Evolutionary conservation across 1,140 invertebrate species (phyloP).

Genomic region (Macrocentrus cingulum): DNA sequence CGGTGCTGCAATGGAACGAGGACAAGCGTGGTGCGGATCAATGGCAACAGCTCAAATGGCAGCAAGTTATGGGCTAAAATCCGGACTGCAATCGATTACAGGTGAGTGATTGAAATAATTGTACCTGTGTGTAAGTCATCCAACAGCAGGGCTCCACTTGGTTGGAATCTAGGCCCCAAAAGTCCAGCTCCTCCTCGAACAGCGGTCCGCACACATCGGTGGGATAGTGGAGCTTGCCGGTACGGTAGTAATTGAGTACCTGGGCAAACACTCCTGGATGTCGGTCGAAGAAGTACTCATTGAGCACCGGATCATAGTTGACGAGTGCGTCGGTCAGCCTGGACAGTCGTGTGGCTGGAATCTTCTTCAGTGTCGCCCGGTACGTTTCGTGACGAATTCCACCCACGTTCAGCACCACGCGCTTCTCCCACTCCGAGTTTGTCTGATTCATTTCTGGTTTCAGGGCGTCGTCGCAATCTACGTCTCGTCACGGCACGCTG

Average conservation of each 20-base stretch:
- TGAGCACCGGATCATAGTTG: slow-evolving; percentile 94
- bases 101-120: too few relatives aligned
- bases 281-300: slow-evolving; percentile 99
- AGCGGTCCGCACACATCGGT: slow-evolving; percentile 97
- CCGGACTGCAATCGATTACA: too few relatives aligned
- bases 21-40: too few relatives aligned
- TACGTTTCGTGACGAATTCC: slow-evolving; percentile 97
- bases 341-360: slow-evolving; percentile 88
- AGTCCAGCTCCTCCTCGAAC: slow-evolving; percentile 96
- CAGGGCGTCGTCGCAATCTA: not conserved
- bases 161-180: slow-evolving; percentile 94
- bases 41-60: too few relatives aligned
- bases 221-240: slow-evolving; percentile 97
- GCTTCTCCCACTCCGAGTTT: slow-evolving; percentile 64
- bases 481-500: slow-evolving; percentile 39
- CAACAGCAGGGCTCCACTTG: slow-evolving; percentile 98
- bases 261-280: slow-evolving; percentile 98
- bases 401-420: slow-evolving; percentile 97
- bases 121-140: slow-evolving; percentile 98
- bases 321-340: slow-evolving; percentile 86
- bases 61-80: too few relatives aligned
- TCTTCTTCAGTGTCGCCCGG: slow-evolving; percentile 90
- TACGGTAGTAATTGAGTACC: slow-evolving; percentile 91
- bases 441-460: slow-evolving; percentile 51
- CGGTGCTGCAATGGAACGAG: too few relatives aligned